Evolutionary conservation across 2,113 vertebrate genomes (phyloP).

Genomic region (Pelusios castaneus): DNA sequence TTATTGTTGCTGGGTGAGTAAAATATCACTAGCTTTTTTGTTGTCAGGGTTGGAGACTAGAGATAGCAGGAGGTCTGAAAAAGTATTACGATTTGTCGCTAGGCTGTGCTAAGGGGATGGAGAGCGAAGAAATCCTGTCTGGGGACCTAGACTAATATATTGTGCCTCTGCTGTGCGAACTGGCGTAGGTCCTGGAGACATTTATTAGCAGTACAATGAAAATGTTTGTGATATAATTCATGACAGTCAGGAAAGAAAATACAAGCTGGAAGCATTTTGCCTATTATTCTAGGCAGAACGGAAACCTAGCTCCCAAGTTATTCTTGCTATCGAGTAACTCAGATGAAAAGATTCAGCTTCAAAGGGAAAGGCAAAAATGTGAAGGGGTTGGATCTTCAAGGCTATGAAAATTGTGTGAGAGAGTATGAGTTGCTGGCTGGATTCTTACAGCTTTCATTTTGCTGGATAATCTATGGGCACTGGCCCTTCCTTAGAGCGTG

Average conservation of each 20-base stretch:
- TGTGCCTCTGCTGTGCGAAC: constrained; percentile 13
- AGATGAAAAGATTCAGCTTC: constrained; percentile 52
- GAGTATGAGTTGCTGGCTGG: background rate
- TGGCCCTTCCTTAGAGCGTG: constrained; percentile 10
- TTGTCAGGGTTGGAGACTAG: fast-evolving
- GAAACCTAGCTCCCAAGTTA: constrained; percentile 53
- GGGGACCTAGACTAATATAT: background rate
- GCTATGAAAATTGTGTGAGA: constrained; percentile 20
- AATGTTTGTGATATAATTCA: constrained; percentile 47
- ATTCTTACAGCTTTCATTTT: constrained; percentile 44
- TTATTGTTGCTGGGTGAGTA: background rate
- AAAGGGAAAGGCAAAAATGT: constrained; percentile 51
- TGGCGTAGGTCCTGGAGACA: constrained; percentile 31
- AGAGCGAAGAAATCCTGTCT: background rate
- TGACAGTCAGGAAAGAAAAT: constrained; percentile 42
- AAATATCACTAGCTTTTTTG: background rate
- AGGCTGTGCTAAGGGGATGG: background rate
- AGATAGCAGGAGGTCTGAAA: background rate
- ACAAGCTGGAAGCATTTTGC: constrained; percentile 60
- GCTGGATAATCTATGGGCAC: constrained; percentile 51
- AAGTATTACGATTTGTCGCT: background rate
- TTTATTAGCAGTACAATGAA: constrained; percentile 36
- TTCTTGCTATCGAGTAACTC: constrained; percentile 58
- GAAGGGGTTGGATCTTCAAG: constrained; percentile 9
- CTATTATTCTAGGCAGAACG: constrained; percentile 36